These are phyloP conservation scores for Copidosoma floridanum DNA, from an alignment of 1,140 invertebrate species.

Conservation along the genomic window DNA sequence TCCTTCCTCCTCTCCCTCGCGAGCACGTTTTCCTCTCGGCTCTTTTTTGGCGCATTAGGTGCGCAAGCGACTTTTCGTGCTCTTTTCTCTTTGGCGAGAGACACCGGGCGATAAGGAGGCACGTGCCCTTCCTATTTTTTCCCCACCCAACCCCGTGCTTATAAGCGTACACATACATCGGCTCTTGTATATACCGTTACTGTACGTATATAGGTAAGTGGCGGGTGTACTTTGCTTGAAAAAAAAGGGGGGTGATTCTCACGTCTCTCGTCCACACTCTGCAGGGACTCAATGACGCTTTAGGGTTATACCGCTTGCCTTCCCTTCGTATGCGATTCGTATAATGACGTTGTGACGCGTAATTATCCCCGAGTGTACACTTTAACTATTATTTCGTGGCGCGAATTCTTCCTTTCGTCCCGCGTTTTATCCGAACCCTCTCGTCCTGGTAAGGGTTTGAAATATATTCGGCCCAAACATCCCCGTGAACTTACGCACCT, in stretches of 20 bases:
- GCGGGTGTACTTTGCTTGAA: not conserved
- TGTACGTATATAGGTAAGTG: too few relatives aligned
- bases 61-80: not conserved
- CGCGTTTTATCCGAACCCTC: too few relatives aligned
- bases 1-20: not conserved
- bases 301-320: not conserved
- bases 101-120: slow-evolving; percentile 36
- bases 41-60: slow-evolving; percentile 16
- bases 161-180: too few relatives aligned
- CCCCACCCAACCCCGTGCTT: not conserved
- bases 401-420: too few relatives aligned
- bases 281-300: slow-evolving; percentile 11
- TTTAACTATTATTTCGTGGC: too few relatives aligned
- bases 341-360: too few relatives aligned
- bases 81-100: slow-evolving; percentile 29
- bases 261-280: not conserved
- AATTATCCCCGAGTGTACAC: too few relatives aligned
- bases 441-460: too few relatives aligned
- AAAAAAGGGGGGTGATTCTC: not conserved
- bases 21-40: slow-evolving; percentile 8
- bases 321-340: not conserved
- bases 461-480: too few relatives aligned
- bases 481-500: too few relatives aligned
- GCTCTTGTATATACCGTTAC: too few relatives aligned
- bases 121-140: slow-evolving; percentile 12